Percentiles rank a stretch among this genome's conserved stretches.
These are phyloP conservation scores for Hepsetus odoe DNA, from an alignment of 2,113 vertebrate genomes.

Conservation along the genomic window DNA sequence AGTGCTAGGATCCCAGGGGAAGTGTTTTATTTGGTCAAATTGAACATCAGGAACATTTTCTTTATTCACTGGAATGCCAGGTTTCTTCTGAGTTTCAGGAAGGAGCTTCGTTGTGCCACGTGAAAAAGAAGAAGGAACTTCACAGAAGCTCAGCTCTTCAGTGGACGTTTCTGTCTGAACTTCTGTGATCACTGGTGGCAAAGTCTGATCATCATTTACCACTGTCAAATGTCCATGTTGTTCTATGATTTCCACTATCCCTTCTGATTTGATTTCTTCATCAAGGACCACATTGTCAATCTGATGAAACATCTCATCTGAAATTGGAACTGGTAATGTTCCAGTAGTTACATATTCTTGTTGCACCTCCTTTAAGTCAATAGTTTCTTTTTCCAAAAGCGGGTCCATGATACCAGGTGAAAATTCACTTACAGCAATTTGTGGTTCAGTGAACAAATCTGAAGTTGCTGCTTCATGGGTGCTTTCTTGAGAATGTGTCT, in stretches of 20 bases:
- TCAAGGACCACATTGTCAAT: neutral
- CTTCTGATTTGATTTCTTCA: neutral
- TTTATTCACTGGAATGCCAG: neutral
- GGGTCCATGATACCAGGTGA: neutral
- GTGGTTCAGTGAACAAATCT: neutral
- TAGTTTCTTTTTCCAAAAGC: neutral
- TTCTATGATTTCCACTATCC: neutral
- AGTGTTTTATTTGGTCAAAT: neutral
- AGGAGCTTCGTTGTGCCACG: neutral
- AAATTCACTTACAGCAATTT: slow-evolving; percentile 1
- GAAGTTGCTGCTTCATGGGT: neutral
- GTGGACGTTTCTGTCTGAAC: neutral
- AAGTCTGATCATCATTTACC: neutral
- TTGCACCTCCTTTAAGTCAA: neutral
- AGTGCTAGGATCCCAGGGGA: neutral
- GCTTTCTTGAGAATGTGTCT: neutral
- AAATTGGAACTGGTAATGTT: neutral
- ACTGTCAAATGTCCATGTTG: neutral
- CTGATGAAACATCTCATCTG: neutral
- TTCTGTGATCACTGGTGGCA: neutral
- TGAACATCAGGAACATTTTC: neutral
- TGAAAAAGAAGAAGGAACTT: neutral
- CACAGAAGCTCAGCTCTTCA: neutral
- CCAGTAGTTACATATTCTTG: neutral
- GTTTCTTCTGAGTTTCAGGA: neutral